Percentiles rank a stretch among this genome's conserved stretches.
These are phyloP conservation scores for Hartigia nigra DNA, from an alignment of 2,888 invertebrate genomes.

Conservation along the genomic window DNA sequence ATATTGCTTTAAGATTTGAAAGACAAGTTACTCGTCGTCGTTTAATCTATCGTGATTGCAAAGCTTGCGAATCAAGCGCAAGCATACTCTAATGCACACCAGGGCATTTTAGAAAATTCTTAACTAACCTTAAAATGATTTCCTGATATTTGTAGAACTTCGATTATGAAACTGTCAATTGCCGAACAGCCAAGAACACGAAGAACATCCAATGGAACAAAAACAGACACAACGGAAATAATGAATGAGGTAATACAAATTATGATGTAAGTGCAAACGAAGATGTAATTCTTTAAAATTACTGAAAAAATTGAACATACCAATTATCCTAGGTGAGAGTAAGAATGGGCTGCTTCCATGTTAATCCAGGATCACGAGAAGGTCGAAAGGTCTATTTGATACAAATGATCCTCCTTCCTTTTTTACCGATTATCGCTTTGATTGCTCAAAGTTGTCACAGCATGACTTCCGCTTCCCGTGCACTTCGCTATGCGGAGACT, in stretches of 20 bases:
- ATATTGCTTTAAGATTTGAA: neutral
- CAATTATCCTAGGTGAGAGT: slow-evolving; percentile 22
- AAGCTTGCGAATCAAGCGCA: neutral
- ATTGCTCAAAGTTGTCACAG: slow-evolving; percentile 70
- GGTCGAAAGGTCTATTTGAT: slow-evolving; percentile 68
- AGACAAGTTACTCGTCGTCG: neutral
- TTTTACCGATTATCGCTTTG: slow-evolving; percentile 70
- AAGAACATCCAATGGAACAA: slow-evolving; percentile 18
- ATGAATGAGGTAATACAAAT: slow-evolving; percentile 18
- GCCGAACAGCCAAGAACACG: slow-evolving; percentile 19
- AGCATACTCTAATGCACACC: neutral
- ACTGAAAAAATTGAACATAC: neutral
- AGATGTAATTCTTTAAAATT: neutral
- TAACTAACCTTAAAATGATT: neutral
- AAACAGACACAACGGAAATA: slow-evolving; percentile 16
- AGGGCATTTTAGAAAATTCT: neutral
- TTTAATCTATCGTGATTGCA: neutral
- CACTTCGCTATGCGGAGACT: slow-evolving; percentile 67
- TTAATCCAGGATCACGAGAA: slow-evolving; percentile 45
- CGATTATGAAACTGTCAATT: slow-evolving; percentile 28
- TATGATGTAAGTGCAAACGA: neutral
- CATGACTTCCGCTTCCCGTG: slow-evolving; percentile 68
- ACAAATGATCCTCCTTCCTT: slow-evolving; percentile 70
- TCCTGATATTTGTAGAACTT: neutral
- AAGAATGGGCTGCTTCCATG: slow-evolving; percentile 32